phyloP scores from a whole-genome alignment of 2,888 invertebrate genomes.

The Actias luna region DNA sequence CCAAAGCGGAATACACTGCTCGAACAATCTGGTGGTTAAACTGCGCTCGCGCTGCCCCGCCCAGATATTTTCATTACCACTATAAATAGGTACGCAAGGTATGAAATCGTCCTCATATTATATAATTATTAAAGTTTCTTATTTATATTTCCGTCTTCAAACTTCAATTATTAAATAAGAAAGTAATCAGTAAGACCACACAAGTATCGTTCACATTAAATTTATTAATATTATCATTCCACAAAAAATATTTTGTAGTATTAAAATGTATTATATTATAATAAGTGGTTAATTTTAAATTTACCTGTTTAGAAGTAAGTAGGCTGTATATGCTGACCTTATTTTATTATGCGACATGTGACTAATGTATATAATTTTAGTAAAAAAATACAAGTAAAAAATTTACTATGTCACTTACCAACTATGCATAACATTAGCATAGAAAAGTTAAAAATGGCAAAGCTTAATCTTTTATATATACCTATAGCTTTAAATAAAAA shows the following conservation, averaged over 20 bases:
- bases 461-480: background rate
- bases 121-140: slow-evolving; percentile 54
- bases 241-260: too few species aligned
- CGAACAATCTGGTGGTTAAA: slow-evolving; percentile 44
- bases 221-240: background rate
- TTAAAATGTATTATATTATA: too few species aligned
- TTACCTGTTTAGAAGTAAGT: too few species aligned
- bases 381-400: too few species aligned
- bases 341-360: too few species aligned
- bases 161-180: too few species aligned
- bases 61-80: slow-evolving; percentile 63
- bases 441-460: too few species aligned
- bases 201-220: background rate
- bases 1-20: slow-evolving; percentile 43
- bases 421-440: too few species aligned
- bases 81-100: slow-evolving; percentile 43
- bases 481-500: background rate
- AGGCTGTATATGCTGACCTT: too few species aligned
- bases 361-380: too few species aligned
- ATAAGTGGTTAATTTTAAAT: too few species aligned
- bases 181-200: background rate
- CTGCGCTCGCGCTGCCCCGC: slow-evolving; percentile 49
- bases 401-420: too few species aligned
- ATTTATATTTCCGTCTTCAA: slow-evolving; percentile 44
- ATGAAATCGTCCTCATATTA: slow-evolving; percentile 50